Evolutionary conservation across 2,888 invertebrate species (phyloP), one percentile per base, ranked within the genome.

Genomic region (Aleiodes testaceus): DNA sequence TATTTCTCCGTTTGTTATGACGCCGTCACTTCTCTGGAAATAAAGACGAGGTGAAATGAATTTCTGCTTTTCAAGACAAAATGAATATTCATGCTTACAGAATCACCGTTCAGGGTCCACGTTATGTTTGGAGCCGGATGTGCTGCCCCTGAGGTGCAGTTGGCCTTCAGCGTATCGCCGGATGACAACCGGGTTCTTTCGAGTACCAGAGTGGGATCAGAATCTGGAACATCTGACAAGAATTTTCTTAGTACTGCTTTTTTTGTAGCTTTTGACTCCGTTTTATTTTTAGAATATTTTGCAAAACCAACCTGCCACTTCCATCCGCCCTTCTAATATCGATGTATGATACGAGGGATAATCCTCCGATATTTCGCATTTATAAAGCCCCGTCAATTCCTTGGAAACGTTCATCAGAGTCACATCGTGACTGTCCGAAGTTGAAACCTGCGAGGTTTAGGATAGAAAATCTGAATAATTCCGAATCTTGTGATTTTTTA

Each of bases 331-430:
- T 0, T 90, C 88, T 78, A 90, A 87, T 79, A 92, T 91, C 77
- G 90, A 90, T 0, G 93, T 93, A 86, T 93, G 93, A 85, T 93
- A 93, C 61, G 90, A 88, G 0, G 93, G 93, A 0, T 91, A 91
- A 79, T 93, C 93, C 0, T 92, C 93, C 0, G 93, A 92, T 67
- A 93, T 93, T 82, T 93, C 93, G 84, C 93, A 94, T 87, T 92
- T 92, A 88, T 92, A 94, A 76, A 89, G 87, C 2, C 93, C 93
- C 72, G 92, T 91, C 76, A 93, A 89, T 12, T 91, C 90, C 55
- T 92, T 89, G 80, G 91, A 91, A 80, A 93, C 90, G 80, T 92
- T 91, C 78, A 92, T 89, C 79, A 94, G 88, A 20, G 92, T 91
- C 75, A 94, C 93, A 83, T 91, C 91, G 80, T 92, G 90, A 79